These are phyloP conservation scores for Protobothrops mucrosquamatus DNA, from an alignment of 2,113 vertebrate genomes.

Conservation along the genomic window DNA sequence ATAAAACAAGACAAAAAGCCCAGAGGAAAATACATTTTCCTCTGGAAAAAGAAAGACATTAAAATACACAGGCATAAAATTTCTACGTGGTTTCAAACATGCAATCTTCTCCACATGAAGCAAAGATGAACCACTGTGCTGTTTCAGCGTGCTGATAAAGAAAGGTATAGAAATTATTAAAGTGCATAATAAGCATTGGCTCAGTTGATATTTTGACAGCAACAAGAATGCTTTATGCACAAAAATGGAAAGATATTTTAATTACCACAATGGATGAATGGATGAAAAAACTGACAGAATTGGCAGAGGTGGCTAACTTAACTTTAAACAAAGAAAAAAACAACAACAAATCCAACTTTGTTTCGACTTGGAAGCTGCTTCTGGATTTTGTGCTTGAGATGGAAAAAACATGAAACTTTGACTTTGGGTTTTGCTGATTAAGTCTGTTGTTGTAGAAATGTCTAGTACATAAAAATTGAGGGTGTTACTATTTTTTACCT, in stretches of 20 bases:
- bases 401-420: not conserved
- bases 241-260: not conserved
- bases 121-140: not conserved
- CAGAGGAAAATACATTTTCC: not conserved
- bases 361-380: not conserved
- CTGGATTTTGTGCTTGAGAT: not conserved
- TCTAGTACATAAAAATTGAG: not conserved
- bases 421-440: not conserved
- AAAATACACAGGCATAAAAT: not conserved
- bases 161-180: not conserved
- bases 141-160: not conserved
- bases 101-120: not conserved
- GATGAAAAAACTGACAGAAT: not conserved
- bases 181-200: not conserved
- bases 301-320: not conserved
- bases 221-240: not conserved
- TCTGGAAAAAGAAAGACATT: not conserved
- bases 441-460: not conserved
- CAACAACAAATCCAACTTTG: not conserved
- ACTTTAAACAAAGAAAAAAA: not conserved
- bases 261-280: not conserved
- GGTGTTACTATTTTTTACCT: not conserved
- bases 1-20: not conserved
- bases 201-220: not conserved
- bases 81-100: not conserved